A percentile compares a stretch with the other conserved stretches of the same genome.
These are phyloP conservation scores for Oscheius sp. DNA, from an alignment of 2,888 invertebrate genomes.

Conservation along the genomic window DNA sequence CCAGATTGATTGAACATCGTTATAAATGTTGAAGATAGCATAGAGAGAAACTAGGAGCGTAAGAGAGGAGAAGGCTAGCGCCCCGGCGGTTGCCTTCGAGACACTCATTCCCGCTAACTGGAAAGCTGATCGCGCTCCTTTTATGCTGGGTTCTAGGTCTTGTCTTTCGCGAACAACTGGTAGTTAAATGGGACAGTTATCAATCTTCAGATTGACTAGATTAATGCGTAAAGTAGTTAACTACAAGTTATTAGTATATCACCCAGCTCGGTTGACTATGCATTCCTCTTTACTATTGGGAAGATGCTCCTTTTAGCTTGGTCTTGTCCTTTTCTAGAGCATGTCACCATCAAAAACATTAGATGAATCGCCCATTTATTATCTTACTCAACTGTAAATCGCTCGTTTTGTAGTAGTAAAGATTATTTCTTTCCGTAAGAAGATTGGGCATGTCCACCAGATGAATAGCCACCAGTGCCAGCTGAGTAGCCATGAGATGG, in stretches of 20 bases:
- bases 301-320: no score
- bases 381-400: no score
- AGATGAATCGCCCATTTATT: no score
- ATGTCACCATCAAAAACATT: no score
- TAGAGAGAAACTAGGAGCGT: slow-evolving; percentile 58
- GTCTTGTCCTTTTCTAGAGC: no score
- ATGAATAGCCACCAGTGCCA: slow-evolving; percentile 57
- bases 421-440: slow-evolving; percentile 15
- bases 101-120: slow-evolving; percentile 44
- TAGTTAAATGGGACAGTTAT: slow-evolving; percentile 11
- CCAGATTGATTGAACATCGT: slow-evolving; percentile 57
- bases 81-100: slow-evolving; percentile 56
- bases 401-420: background rate
- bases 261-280: no score
- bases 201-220: no score
- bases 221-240: no score
- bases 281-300: no score
- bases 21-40: slow-evolving; percentile 55
- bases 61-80: slow-evolving; percentile 53
- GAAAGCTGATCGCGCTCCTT: background rate
- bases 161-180: slow-evolving; percentile 4
- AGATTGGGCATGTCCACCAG: slow-evolving; percentile 33
- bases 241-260: no score
- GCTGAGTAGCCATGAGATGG: slow-evolving; percentile 54
- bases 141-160: slow-evolving; percentile 3